Conservation (phyloP, 2,113 vertebrate genomes). For the Candoia aspera region DNA sequence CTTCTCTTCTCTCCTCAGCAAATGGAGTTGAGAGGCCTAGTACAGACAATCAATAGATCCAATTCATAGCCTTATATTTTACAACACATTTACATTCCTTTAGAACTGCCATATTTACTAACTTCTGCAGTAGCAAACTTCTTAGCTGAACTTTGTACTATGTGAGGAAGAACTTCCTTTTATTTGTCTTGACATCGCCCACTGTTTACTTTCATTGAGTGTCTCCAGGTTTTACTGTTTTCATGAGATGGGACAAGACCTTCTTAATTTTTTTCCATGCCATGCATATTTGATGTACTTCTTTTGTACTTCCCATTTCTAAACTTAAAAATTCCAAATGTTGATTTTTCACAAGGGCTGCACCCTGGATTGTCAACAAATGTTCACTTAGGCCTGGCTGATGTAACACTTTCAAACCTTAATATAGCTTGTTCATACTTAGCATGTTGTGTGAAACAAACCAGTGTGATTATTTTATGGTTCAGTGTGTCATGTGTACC, state of each 20-base stretch:
- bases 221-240: not conserved
- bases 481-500: not conserved
- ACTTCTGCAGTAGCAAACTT: not conserved
- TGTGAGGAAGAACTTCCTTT: not conserved
- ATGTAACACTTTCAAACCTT: not conserved
- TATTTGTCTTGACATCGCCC: not conserved
- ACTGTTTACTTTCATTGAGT: not conserved
- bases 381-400: not conserved
- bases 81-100: not conserved
- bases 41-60: not conserved
- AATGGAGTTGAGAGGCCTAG: not conserved
- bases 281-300: not conserved
- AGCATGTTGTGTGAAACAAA: not conserved
- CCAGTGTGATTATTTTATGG: not conserved
- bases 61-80: not conserved
- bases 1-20: not conserved
- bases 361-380: not conserved
- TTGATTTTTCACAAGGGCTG: not conserved
- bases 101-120: not conserved
- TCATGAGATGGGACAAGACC: not conserved
- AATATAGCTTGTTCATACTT: not conserved
- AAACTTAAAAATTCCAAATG: not conserved
- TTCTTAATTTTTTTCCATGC: not conserved
- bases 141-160: not conserved
- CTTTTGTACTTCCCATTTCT: too few relatives aligned